phyloP scores from a whole-genome alignment of 1,140 invertebrate genomes.

The Anagrus nilaparvatae region DNA sequence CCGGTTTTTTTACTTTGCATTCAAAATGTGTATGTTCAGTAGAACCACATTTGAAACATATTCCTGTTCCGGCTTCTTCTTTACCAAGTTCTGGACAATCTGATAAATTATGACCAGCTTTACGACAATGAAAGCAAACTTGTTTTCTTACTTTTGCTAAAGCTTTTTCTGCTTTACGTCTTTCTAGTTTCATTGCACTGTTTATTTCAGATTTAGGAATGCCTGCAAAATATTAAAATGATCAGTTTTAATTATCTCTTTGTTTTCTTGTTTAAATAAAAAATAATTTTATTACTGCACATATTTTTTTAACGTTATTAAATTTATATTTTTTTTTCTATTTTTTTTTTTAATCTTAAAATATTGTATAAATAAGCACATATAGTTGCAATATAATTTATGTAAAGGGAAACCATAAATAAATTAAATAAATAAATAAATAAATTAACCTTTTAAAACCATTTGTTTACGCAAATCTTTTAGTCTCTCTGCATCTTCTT shows the following conservation, averaged over 20 bases:
- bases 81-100: constrained; percentile 61
- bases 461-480: constrained; percentile 50
- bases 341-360: too few species aligned
- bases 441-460: constrained; percentile 48
- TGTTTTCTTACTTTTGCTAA: constrained; percentile 54
- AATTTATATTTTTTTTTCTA: too few species aligned
- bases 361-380: too few species aligned
- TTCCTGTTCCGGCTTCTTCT: constrained; percentile 44
- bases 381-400: too few species aligned
- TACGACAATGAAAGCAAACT: constrained; percentile 72
- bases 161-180: constrained; percentile 61
- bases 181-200: constrained; percentile 55
- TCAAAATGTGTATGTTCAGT: constrained; percentile 71
- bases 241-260: too few species aligned
- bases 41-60: constrained; percentile 78
- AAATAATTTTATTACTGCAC: too few species aligned
- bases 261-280: too few species aligned
- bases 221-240: constrained; percentile 21
- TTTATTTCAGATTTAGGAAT: constrained; percentile 57
- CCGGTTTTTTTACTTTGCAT: constrained; percentile 57
- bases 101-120: constrained; percentile 64
- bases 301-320: too few species aligned
- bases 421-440: too few species aligned
- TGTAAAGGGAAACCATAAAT: too few species aligned
- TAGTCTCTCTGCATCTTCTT: constrained; percentile 58